Base-by-base conservation (phyloP, 2,888 invertebrate species). In the Tachina grossa region DNA sequence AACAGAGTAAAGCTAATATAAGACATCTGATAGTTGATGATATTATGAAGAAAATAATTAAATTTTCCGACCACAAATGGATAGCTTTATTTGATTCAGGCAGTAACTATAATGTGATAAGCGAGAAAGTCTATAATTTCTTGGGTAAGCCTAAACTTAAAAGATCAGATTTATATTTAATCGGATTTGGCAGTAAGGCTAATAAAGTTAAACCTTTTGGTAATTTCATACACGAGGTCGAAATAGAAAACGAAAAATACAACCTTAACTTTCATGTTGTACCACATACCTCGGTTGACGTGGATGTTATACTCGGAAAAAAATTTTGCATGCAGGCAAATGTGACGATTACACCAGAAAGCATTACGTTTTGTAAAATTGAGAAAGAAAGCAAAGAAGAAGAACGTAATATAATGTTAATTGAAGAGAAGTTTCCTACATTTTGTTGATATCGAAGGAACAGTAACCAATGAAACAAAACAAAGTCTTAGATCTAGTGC, bases 71-170 rank as follows among this genome's bases (percentile, higher is more conserved):
- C 2, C 31, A 65, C 22, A n/a, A n/a, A 2, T 77, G 22, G 14
- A 2, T 55, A n/a, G 77, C 77, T 41, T 77, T 81, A 39, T 85
- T 85, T 10, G 85, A 85, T n/a, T 51, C 83, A 22, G 83, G 85
- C 9, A 84, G 83, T n/a, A 79, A 74, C 53, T 79, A 66, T 39
- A 84, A 81, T 51, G 71, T 84, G n/a, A n/a, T n/a, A 47, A 81
- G 61, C 14, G 72, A 85, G 11, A 75, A 69, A 19, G 72, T 82
- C 57, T 83, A 71, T 41, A 59, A 72, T 45, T 14, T 16, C 2
- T 16, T 77, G 13, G 13, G 51, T 13, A 83, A 53, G 45, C 77
- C 83, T 10, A 57, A 19, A 16, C 53, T 83, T 8, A 11, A 43
- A 8, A 53, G 13, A 51, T 69, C 81, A n/a, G n/a, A 13, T 82